Base-by-base conservation (phyloP, 2,113 vertebrate genomes). In the Stegastes partitus region DNA sequence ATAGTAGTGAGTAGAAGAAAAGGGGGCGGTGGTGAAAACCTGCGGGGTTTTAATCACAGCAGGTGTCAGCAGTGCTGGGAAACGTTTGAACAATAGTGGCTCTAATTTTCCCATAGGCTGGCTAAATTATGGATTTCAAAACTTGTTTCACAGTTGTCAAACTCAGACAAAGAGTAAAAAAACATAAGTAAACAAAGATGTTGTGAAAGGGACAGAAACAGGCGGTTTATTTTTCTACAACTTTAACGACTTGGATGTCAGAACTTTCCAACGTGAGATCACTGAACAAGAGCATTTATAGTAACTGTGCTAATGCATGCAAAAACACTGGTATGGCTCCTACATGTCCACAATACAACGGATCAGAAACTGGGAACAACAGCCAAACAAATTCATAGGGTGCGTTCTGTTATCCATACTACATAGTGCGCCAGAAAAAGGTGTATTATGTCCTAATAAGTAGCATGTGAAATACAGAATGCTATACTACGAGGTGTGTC, bases 161-260 rank as follows among this genome's bases (percentile, higher is more conserved):
- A 59, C 8, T 23, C 37, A 73, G 19, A 53, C 10, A 11, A 21
- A 37, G 10, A 44, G 15, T 39, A 2, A 8, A 42, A 22, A 19
- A 59, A 4, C 65, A 57, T 1, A 75, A 7, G 10, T 37, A 64
- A 83, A 70, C 49, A 67, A 44, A 39, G 15, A 64, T 56, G 22
- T 11, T 55, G 12, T 54, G 15, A 64, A 69, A 47, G 21, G 58
- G 22, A 73, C 42, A n/a, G 26, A 23, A 50, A 59, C 50, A 14
- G 8, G 15, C 22, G 19, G 44, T 21, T 72, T 34, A 31, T 42
- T 55, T 53, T 31, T 23, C 26, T 10, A 11, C 42, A 16, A 31
- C 44, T 45, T 14, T 34, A 9, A 62, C 45, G 1, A 58, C 8
- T 39, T 23, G 22, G 58, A n/a, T 19, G 34, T 6, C 37, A 1